Evolutionary conservation across 2,113 vertebrate genomes (phyloP).

Genomic region (Tragulus kanchil): DNA sequence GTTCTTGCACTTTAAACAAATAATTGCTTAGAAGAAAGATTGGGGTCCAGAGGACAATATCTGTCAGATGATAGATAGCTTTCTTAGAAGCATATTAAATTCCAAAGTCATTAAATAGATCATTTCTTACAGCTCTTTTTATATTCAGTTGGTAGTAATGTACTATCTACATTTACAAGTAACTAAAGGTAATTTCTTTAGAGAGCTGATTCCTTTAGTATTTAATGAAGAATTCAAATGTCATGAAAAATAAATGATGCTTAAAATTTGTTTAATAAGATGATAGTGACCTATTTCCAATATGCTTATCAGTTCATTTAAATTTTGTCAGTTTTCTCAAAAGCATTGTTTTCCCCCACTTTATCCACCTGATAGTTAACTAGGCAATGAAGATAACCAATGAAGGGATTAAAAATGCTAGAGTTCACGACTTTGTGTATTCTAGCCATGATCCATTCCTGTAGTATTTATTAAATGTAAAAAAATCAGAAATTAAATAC

Average conservation of each 20-base stretch:
- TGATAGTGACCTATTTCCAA: not conserved
- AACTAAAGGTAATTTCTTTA: not conserved
- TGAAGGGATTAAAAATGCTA: not conserved
- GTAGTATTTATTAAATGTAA: not conserved
- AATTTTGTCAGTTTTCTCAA: not conserved
- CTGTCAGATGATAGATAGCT: not conserved
- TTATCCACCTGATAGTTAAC: not conserved
- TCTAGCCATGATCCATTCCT: not conserved
- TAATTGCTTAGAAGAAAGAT: not conserved
- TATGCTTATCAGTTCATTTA: not conserved
- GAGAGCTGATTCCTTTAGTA: not conserved
- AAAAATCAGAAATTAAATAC: not conserved
- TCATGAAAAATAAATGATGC: not conserved
- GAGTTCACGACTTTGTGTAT: not conserved
- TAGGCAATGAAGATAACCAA: not conserved
- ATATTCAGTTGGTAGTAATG: not conserved
- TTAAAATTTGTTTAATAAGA: not conserved
- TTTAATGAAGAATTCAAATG: not conserved
- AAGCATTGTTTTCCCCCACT: not conserved
- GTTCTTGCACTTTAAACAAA: not conserved
- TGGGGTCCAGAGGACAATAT: not conserved
- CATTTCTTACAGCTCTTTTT: not conserved
- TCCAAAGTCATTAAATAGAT: not conserved
- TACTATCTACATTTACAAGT: not conserved
- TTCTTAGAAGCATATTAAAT: conserved; percentile 5